Conservation (phyloP, 2,797 vertebrate species). For the Chloroceryle inda region DNA sequence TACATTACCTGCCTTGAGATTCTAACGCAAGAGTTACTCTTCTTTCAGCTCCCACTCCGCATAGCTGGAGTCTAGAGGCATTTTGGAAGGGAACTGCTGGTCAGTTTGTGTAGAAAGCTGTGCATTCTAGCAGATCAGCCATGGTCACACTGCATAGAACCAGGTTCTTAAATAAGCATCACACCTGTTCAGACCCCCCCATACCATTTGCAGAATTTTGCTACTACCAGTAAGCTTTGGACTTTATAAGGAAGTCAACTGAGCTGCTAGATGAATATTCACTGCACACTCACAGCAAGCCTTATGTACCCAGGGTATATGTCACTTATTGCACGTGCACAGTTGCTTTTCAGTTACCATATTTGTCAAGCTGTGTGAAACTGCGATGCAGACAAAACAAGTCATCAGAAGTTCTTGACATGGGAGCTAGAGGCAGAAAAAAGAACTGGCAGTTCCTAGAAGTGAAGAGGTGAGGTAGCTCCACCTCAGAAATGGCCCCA, state of each 20-base stretch:
- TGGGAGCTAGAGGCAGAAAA: not conserved
- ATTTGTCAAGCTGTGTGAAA: not conserved
- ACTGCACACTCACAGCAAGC: rapidly evolving
- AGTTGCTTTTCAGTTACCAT: not conserved
- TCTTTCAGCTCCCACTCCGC: not conserved
- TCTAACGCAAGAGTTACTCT: not conserved
- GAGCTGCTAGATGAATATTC: not conserved
- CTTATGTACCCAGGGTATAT: not conserved
- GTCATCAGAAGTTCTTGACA: not conserved
- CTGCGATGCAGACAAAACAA: not conserved
- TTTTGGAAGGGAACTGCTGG: not conserved
- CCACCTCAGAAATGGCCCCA: not conserved
- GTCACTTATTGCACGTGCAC: rapidly evolving
- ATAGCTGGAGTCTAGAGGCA: not conserved
- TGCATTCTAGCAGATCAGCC: not conserved
- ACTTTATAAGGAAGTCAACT: not conserved
- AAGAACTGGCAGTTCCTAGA: rapidly evolving
- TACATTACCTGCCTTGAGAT: not conserved
- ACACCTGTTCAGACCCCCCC: not conserved
- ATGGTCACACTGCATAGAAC: not conserved
- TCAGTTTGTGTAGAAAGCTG: not conserved
- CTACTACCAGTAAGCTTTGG: not conserved
- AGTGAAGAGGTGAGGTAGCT: not conserved
- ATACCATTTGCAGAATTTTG: not conserved
- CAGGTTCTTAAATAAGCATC: not conserved